Base-by-base conservation (phyloP, 2,888 invertebrate species). In the Trisateles emortualis region DNA sequence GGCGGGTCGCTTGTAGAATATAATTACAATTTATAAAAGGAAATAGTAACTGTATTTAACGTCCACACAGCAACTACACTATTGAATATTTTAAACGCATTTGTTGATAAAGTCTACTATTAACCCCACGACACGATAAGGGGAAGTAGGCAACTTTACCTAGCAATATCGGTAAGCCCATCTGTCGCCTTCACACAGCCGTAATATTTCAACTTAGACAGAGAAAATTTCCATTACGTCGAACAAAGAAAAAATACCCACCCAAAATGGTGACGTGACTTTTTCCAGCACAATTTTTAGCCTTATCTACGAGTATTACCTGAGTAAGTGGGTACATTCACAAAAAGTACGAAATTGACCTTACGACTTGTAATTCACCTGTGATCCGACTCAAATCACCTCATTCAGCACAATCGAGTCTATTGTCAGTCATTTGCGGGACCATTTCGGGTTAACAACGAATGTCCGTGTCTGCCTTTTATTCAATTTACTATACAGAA, bases 371-470 rank as follows among this genome's bases (percentile, higher is more conserved):
- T 41, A 48, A 59, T 66, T 70, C 70, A 71, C 70, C 70, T 71
- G 70, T 59, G 67, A 66, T 70, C 62, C 62, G 52, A 47, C 65
- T 68, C 76, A 78, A 78, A 79, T 76, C 76, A 71, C 76, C 68
- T 76, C 72, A 65, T 72, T 74, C 64, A 51, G 52, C 64, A 72
- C 77, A 81, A 79, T 77, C 70, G 72, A 72, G 74, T 72, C 81
- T 66, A 84, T 85, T 85, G 83, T 82, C 74, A 79, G 80, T 83
- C 76, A 83, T 85, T 86, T 83, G 75, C 64, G 61, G 56, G 56
- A 60, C 68, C 73, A 72, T 68, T 71, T 68, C 50, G 73, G 72
- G 79, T 72, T 80, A 79, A 79, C 81, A 79, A 77, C 73, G 71
- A 72, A 72, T 78, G 78, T 79, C 79, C 76, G 78, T 58, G 56